Evolutionary conservation across 1,140 invertebrate genomes (phyloP).

Genomic region (Drosophila insularis): DNA sequence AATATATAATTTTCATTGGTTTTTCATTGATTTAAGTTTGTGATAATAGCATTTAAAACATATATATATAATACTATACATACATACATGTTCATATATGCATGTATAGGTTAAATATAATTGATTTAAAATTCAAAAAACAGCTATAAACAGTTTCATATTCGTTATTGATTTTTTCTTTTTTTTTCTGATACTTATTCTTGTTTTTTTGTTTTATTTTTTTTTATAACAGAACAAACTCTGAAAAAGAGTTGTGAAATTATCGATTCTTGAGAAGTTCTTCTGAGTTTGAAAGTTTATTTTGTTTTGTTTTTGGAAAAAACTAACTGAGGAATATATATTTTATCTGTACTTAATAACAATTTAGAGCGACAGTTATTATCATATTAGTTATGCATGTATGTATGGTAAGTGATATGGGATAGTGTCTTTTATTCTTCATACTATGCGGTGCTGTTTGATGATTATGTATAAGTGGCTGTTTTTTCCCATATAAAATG

Average conservation of each 20-base stretch:
- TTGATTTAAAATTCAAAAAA: conserved; percentile 78
- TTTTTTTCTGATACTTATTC: neutral
- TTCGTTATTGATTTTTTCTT: neutral
- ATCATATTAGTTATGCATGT: conserved; percentile 21
- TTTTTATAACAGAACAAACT: conserved; percentile 60
- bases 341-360: conserved; percentile 3
- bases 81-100: conserved; percentile 43
- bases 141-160: conserved; percentile 76
- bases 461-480: conserved; percentile 77
- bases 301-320: neutral
- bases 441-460: conserved; percentile 81
- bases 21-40: conserved; percentile 54
- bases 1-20: conserved; percentile 59
- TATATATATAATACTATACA: conserved; percentile 36
- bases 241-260: conserved; percentile 68
- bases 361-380: neutral
- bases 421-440: conserved; percentile 32
- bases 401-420: conserved; percentile 25
- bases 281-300: neutral
- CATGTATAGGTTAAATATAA: conserved; percentile 62
- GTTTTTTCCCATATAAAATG: conserved; percentile 59
- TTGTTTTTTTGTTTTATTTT: conserved; percentile 15
- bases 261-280: conserved; percentile 27
- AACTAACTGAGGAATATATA: conserved; percentile 32
- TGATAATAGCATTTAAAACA: conserved; percentile 74